These are phyloP conservation scores for Eristalinus aeneus DNA, from an alignment of 2,888 invertebrate genomes.

Conservation along the genomic window DNA sequence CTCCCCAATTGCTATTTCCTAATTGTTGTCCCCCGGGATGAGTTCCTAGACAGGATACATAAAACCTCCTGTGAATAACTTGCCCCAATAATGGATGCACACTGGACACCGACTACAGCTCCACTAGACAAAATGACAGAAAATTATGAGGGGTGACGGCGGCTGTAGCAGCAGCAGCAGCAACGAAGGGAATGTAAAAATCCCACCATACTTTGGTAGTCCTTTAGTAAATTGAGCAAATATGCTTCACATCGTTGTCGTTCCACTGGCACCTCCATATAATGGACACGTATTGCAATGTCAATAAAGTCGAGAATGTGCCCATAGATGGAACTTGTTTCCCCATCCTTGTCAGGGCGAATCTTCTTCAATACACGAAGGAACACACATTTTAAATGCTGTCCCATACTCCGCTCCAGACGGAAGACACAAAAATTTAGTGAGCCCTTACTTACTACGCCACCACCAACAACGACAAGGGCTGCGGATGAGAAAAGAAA, in stretches of 20 bases:
- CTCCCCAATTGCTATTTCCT: slow-evolving; percentile 39
- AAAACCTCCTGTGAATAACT: slow-evolving; percentile 36
- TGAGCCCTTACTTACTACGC: background rate
- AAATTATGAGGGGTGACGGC: no score
- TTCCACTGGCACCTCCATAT: slow-evolving; percentile 45
- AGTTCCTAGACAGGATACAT: slow-evolving; percentile 1
- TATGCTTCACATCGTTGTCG: slow-evolving; percentile 37
- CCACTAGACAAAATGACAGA: background rate
- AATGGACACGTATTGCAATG: slow-evolving; percentile 64
- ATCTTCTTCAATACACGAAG: slow-evolving; percentile 36
- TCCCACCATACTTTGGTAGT: slow-evolving; percentile 14
- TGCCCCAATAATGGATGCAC: slow-evolving; percentile 36
- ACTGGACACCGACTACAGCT: background rate
- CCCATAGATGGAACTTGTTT: slow-evolving; percentile 31
- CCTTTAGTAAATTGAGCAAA: slow-evolving; percentile 53
- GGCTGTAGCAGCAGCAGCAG: background rate
- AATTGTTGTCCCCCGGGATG: slow-evolving; percentile 48
- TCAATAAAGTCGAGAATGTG: slow-evolving; percentile 55
- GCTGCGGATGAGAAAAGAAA: background rate
- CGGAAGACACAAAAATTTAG: slow-evolving; percentile 1
- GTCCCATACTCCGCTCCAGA: background rate
- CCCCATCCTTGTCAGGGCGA: background rate
- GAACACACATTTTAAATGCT: slow-evolving; percentile 56
- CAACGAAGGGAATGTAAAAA: background rate
- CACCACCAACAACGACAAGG: background rate